A percentile compares a stretch with the other conserved stretches of the same genome.
These are phyloP conservation scores for Diabrotica balteata DNA, from an alignment of 2,888 invertebrate species.

Conservation along the genomic window DNA sequence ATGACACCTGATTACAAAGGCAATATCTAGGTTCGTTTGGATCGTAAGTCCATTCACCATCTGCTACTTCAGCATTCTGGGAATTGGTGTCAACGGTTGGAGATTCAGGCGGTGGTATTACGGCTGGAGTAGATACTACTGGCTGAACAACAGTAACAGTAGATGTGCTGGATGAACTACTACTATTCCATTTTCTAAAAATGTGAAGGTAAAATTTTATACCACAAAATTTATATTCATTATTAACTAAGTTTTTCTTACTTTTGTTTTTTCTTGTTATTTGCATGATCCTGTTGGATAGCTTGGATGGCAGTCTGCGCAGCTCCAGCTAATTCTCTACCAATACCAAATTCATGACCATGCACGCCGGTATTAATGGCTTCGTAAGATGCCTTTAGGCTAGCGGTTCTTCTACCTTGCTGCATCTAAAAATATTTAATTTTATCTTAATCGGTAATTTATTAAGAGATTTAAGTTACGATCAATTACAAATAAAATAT, in stretches of 20 bases:
- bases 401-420: conserved; percentile 91
- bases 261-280: conserved; percentile 72
- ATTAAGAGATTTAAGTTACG: too few species aligned
- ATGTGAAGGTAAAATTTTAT: too few species aligned
- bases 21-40: conserved; percentile 97
- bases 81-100: conserved; percentile 59
- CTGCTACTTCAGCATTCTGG: conserved; percentile 67
- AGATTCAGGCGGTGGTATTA: conserved; percentile 55
- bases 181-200: conserved; percentile 52
- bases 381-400: conserved; percentile 94
- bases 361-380: conserved; percentile 75
- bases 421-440: conserved; percentile 72
- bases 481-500: too few species aligned
- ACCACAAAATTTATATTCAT: background rate
- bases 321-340: conserved; percentile 74
- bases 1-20: conserved; percentile 95
- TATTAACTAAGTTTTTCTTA: conserved; percentile 45
- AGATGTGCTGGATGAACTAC: conserved; percentile 43
- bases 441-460: background rate
- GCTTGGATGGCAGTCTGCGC: conserved; percentile 77
- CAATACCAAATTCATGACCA: conserved; percentile 72
- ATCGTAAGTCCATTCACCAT: conserved; percentile 91
- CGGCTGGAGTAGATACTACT: conserved; percentile 45
- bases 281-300: conserved; percentile 66
- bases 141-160: conserved; percentile 54